Base-by-base conservation (phyloP, 2,113 vertebrate genomes). In the Chaetorhynchus papuensis region DNA sequence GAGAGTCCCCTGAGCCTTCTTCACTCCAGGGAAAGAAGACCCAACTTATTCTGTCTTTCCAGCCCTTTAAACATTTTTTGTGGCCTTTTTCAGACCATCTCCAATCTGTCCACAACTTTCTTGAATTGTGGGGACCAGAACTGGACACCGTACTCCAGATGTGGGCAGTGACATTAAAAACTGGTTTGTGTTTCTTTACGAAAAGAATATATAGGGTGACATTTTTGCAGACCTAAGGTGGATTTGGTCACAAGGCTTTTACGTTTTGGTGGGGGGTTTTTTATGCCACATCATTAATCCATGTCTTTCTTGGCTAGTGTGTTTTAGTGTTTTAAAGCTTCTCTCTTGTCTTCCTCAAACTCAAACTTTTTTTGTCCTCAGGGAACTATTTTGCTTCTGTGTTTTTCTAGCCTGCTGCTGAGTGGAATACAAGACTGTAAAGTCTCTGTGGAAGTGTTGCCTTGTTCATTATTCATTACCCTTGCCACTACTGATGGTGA, bases 391-490 rank as follows among this genome's bases (percentile, higher is more conserved):
- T 53, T 27, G 13, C 87, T 82, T 72, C 93, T 78, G 13, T 94
- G 35, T 26, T 56, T 94, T 69, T 50, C 19, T 52, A 85, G 61
- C 22, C 41, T 45, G 35, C 23, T 76, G 35, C 16, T 35, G 83
- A 37, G 26, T 65, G 24, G 22, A 75, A 91, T 59, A 68, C 17
- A 47, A 86, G 44, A 33, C 22, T 83, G 60, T 69, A 66, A 87
- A 71, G 72, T 87, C 31, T 28, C 89, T 54, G 54, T 85, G 24
- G 50, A 87, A 88, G 91, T 90, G 91, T 90, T 64, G 53, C 70
- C 74, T 90, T 59, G 10, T 89, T 96, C 79, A 78, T 96, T 82
- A 95, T 94, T 96, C 64, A 96, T 97, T 95, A 93, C 45, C 74
- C 60, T 78, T 94, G 65, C 64, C 50, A 41, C 57, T 69, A 49